Evolutionary conservation across 2,888 invertebrate genomes (phyloP), one percentile per base, ranked within the genome.

Genomic region (Thera britannica): DNA sequence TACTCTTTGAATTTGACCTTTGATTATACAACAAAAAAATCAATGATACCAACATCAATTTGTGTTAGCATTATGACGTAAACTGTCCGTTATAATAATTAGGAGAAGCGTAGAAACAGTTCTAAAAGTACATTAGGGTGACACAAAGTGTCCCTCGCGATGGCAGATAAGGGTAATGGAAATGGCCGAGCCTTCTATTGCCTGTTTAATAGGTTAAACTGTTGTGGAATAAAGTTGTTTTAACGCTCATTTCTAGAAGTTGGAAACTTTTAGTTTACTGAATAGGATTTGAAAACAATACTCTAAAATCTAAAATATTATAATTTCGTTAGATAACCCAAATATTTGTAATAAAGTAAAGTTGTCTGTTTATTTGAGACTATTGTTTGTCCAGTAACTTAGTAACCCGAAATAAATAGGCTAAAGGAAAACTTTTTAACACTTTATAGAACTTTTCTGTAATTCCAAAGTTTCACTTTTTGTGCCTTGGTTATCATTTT

Each of bases 111-210:
- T 55, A 46, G 41, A 55, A 51, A 58, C 49, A 49, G 60, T 68
- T 59, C 34, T 35, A 55, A 62, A 65, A 46, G 62, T 58, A 62
- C 65, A 59, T 62, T 62, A 65, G 68, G 54, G 36, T 23, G 61
- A 65, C 58, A 58, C 41, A 48, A 44, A 55, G 62, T 60, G 52
- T 48, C 59, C 51, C 52, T 49, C 36, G 59, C 49, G 62, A 69
- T 69, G 38, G 56, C 34, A 65, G 65, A 62, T 65, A 69, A 58
- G 41, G 54, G 41, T 65, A 65, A 68, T 62, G 69, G 68, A 58
- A 23, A n/a, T 34, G 41, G 1, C 2, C 38, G 41, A n/a, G 58
- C 48, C n/a, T 54, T 58, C 36, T 44, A 49, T 36, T 52, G 56
- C 49, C 58, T 54, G 41, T 41, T 61, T 58, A 41, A 8, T 58